phyloP scores from a whole-genome alignment of 2,797 vertebrate genomes.

The Synanceia verrucosa region DNA sequence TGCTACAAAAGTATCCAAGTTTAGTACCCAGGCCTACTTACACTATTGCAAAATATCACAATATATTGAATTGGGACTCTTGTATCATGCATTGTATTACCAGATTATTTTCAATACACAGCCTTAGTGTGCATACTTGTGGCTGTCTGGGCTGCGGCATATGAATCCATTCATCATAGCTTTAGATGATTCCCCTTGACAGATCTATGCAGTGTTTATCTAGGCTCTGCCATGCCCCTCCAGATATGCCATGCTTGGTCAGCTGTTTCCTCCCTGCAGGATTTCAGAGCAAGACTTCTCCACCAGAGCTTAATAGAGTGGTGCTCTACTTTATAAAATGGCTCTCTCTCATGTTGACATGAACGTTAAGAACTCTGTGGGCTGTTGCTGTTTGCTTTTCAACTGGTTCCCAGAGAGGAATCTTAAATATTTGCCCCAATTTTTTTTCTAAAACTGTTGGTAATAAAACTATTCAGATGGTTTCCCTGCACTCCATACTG shows the following conservation, averaged over 20 bases:
- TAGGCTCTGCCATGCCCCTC: slow-evolving; percentile 23
- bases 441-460: background rate
- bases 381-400: background rate
- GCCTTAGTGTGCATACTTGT: too few species aligned
- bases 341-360: background rate
- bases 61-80: too few species aligned
- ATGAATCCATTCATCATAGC: slow-evolving; percentile 24
- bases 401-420: background rate
- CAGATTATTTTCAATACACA: too few species aligned
- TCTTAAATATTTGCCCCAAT: background rate
- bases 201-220: slow-evolving; percentile 30
- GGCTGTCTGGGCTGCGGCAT: background rate
- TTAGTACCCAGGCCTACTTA: too few species aligned
- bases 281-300: slow-evolving; percentile 19
- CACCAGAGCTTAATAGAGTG: slow-evolving; percentile 5
- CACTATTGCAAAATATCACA: too few species aligned
- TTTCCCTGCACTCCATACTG: background rate
- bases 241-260: slow-evolving; percentile 37
- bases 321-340: background rate
- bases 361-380: background rate
- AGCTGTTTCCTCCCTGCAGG: slow-evolving; percentile 35
- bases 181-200: slow-evolving; percentile 17
- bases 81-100: too few species aligned
- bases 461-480: background rate
- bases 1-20: too few species aligned